Evolutionary conservation across 1,140 invertebrate genomes (phyloP), one percentile per base, ranked within the genome.

Genomic region (Drosophila bipectinata): DNA sequence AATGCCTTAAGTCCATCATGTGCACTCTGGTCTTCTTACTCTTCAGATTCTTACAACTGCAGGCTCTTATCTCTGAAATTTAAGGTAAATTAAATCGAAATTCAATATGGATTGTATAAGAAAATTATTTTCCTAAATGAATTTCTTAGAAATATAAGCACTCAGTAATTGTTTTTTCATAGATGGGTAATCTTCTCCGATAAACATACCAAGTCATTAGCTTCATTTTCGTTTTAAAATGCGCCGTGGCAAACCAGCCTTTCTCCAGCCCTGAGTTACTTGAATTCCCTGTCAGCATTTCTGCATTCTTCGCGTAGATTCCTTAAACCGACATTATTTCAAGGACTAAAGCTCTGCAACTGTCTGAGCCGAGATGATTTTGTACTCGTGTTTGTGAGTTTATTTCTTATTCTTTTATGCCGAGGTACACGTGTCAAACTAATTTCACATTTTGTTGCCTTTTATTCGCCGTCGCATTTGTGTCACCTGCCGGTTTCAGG

Each of bases 391-490:
- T 73, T 56, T 34, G 64, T 57, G 48, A 48, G 30, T 49, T 49
- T 56, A 34, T 64, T 32, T 30, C 47, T 26, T 26, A 21, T 54
- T 79, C 47, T 44, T 44, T 44, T 18, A 44, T 14, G 15, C 47
- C 45, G 49, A 53, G 72, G 53, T 81, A 87, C 82, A 87, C 82
- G 82, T 85, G 82, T 87, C 82, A 82, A 85, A 87, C 82, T 85
- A 88, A 85, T 85, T 85, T 82, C 74, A 81, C 82, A 87, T 85
- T 84, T 85, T 85, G 82, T 85, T 87, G 73, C 82, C 83, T 87
- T 85, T 85, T 82, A 72, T 64, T 78, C 66, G 66, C 47, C 77
- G 62, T 54, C 82, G 82, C 75, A 82, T 82, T 85, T 78, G 78
- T 87, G 82, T 78, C 69, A 71, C 48, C 58, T 51, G 26, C 49